Conservation (phyloP, 2,797 vertebrate species). For the Karalla daura region DNA sequence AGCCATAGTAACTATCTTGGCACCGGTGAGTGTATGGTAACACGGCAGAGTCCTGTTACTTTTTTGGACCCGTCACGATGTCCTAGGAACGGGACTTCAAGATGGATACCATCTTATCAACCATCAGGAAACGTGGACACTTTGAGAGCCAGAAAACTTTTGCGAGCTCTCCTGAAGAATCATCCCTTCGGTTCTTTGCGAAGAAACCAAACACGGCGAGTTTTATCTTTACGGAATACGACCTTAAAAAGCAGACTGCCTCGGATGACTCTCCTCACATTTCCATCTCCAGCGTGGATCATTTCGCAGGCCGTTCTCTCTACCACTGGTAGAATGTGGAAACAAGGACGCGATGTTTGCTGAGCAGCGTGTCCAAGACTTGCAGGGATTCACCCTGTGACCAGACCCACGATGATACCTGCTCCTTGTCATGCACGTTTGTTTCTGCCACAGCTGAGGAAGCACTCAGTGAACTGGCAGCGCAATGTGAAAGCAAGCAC, state of each 20-base stretch:
- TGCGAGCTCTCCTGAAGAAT: constrained; percentile 28
- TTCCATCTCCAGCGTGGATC: constrained; percentile 25
- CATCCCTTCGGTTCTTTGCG: constrained; percentile 31
- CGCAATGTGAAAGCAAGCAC: constrained; percentile 48
- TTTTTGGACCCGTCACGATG: constrained; percentile 4
- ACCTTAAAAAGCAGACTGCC: constrained; percentile 54
- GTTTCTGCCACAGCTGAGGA: constrained; percentile 32
- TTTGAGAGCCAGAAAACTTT: constrained; percentile 26
- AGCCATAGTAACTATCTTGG: constrained; percentile 13
- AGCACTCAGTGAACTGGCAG: constrained; percentile 25
- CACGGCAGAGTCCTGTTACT: constrained; percentile 7
- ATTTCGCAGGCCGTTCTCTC: constrained; percentile 32
- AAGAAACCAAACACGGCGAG: constrained; percentile 7
- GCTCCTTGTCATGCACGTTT: constrained; percentile 15
- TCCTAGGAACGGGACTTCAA: constrained; percentile 11
- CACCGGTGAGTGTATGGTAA: constrained; percentile 28
- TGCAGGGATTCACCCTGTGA: constrained; percentile 14
- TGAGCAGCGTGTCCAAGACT: constrained; percentile 26
- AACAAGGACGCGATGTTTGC: constrained; percentile 41
- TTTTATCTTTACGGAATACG: constrained; percentile 40
- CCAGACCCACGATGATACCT: constrained; percentile 24
- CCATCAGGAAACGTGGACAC: constrained; percentile 25
- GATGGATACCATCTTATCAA: constrained; percentile 15
- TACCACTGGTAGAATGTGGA: constrained; percentile 5
- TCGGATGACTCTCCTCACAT: constrained; percentile 40